A percentile compares a stretch with the other conserved stretches of the same genome.
Conservation (phyloP, 2,797 vertebrate species). For the Poeciliopsis turneri region DNA sequence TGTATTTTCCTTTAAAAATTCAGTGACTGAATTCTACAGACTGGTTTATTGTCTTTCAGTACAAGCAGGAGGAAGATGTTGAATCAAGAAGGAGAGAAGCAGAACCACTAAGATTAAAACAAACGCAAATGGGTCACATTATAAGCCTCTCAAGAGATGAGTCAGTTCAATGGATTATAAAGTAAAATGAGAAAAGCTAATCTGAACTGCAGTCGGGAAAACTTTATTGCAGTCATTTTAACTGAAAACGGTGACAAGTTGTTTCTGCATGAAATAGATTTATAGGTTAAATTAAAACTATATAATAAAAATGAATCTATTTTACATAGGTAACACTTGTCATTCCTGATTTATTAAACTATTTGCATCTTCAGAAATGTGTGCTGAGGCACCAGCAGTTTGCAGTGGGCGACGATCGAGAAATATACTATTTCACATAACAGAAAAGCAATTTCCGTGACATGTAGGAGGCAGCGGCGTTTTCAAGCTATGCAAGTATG, state of each 20-base stretch:
- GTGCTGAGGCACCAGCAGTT: not conserved
- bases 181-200: conserved; percentile 60
- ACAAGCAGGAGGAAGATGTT: conserved; percentile 26
- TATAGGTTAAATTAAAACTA: not conserved
- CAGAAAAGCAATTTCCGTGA: conserved; percentile 16
- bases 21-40: not conserved
- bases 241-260: conserved; percentile 26
- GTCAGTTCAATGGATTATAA: conserved; percentile 62
- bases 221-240: conserved; percentile 32
- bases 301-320: not conserved
- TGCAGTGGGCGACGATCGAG: not conserved
- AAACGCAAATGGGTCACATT: conserved; percentile 67
- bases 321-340: not conserved
- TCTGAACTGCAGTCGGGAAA: conserved; percentile 50
- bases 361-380: not conserved
- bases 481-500: conserved; percentile 16
- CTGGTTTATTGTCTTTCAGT: not conserved
- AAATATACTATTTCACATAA: conserved; percentile 6
- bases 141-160: conserved; percentile 65
- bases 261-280: conserved; percentile 28
- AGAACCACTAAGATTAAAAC: conserved; percentile 59
- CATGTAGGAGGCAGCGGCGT: conserved; percentile 10
- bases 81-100: conserved; percentile 38
- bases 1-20: not conserved
- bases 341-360: not conserved